Base-by-base conservation (phyloP, 64 coral and sea anemone genomes). In the Acropora yongei region DNA sequence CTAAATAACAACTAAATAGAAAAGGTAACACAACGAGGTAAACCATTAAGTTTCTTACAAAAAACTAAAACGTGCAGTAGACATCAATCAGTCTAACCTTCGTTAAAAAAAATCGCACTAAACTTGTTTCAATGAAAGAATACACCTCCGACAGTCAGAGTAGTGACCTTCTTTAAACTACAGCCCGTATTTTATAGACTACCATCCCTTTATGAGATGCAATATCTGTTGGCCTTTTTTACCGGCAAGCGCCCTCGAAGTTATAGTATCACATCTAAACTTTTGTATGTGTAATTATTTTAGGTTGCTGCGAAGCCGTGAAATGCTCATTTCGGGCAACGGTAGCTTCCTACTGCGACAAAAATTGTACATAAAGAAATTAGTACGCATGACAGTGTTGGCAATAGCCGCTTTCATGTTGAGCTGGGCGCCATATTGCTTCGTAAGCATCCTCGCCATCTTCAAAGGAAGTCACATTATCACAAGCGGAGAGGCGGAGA, bases 381-480 rank as follows among this genome's bases (percentile, higher is more conserved):
- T 76, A 68, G 46, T 94, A 49, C 78, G 86, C 77, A 89, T 94
- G 61, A 89, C 53, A 57, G 49, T 19, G 4, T 16, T 80, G 1
- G 57, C 80, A 14, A 55, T 94, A 63, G 45, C n/a, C 30, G 86
- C 92, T 53, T 94, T 94, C 79, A 19, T 84, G 18, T 8, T 89
- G 49, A 94, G 92, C 69, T 94, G 92, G 92, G 57, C 55, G 45
- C 87, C 92, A 73, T 94, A 94, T 60, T 68, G 78, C 44, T 18
- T 49, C 18, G 93, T 90, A 3, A 89, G 93, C 65, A 72, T 94
- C 7, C 74, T 48, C 68, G 88, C 88, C 17, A 57, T 82, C 8
- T 43, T 94, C 20, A 86, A n/a, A 8, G 93, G 93, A 1, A 50
- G 13, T 47, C 82, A 88, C 6, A 7, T 89, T 12, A 12, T 94